phyloP scores from a whole-genome alignment of 2,113 vertebrate species.

The Apteryx mantelli region DNA sequence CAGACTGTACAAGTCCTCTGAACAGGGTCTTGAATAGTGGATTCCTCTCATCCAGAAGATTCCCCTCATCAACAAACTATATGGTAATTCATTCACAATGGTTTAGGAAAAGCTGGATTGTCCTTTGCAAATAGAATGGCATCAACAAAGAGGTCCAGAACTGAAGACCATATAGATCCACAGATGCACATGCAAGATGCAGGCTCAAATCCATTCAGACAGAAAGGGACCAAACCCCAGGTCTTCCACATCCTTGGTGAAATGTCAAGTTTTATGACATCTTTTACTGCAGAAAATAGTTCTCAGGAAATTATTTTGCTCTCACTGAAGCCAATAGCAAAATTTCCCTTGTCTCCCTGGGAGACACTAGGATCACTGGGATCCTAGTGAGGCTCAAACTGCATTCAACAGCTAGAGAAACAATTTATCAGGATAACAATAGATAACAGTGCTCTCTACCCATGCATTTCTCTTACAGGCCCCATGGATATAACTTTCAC shows the following conservation, averaged over 20 bases:
- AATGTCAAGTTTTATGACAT: background rate
- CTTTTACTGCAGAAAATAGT: background rate
- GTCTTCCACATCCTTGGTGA: background rate
- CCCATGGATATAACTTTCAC: background rate
- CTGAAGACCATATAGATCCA: background rate
- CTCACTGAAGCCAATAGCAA: background rate
- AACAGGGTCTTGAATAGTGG: background rate
- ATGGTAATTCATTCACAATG: background rate
- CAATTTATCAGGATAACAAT: background rate
- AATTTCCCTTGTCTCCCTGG: background rate
- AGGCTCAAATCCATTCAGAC: background rate
- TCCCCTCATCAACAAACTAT: background rate
- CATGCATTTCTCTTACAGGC: background rate
- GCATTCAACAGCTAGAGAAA: background rate
- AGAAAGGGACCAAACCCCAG: background rate
- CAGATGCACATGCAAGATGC: background rate
- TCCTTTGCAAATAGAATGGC: background rate
- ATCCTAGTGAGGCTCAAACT: background rate
- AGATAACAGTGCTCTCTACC: background rate
- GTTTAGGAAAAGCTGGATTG: background rate
- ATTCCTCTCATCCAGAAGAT: background rate
- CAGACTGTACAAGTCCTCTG: background rate
- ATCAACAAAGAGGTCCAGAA: background rate
- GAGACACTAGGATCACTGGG: background rate
- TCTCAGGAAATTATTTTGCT: background rate